Evolutionary conservation across 1,140 invertebrate genomes (phyloP), one percentile per base, ranked within the genome.

Genomic region (Drosophila prosaltans): DNA sequence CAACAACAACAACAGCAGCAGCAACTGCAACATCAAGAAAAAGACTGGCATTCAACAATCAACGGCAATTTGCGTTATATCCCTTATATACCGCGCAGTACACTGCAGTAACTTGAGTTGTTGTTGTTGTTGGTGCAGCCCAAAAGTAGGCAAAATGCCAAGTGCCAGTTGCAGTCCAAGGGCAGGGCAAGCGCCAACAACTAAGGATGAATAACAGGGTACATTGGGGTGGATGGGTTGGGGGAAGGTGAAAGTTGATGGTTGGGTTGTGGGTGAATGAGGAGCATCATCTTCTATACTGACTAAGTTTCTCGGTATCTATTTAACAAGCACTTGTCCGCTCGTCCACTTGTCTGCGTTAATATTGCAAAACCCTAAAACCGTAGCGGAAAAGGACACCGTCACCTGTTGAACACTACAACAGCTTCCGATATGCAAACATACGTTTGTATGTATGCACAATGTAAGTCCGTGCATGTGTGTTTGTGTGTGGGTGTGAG

Each of bases 311-410:
- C 57, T 57, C 43, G 74, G 74, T 66, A 66, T 76, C 66, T 85
- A 73, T 85, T 88, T 88, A 76, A 82, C 83, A 82, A 82, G 75
- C 82, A 82, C 83, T 85, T 66, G 80, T 68, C 61, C 11, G 51
- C 55, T 57, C 30, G 66, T 75, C 57, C 57, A 39, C 57, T 57
- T 32, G 28, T 66, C 58, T 28, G 69, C 66, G 79, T 85, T 88
- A 76, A 82, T 82, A 78, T 82, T 86, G 60, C 72, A 86, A 28
- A 65, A 24, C 11, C 32, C 28, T 9, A 4, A 24, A 28, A 39
- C 30, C 30, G 32, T 16, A 57, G 68, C 26, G 70, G 36, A 41
- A 55, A 30, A 28, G 55, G 2, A 9, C n/a, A 65, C 40, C 59
- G 62, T 40, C 65, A 39, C 70, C 41, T 61, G 40, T 54, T 74